Percentiles rank a stretch among this genome's conserved stretches.
phyloP scores from a whole-genome alignment of 1,140 invertebrate species.

The Drosophila prosaltans region DNA sequence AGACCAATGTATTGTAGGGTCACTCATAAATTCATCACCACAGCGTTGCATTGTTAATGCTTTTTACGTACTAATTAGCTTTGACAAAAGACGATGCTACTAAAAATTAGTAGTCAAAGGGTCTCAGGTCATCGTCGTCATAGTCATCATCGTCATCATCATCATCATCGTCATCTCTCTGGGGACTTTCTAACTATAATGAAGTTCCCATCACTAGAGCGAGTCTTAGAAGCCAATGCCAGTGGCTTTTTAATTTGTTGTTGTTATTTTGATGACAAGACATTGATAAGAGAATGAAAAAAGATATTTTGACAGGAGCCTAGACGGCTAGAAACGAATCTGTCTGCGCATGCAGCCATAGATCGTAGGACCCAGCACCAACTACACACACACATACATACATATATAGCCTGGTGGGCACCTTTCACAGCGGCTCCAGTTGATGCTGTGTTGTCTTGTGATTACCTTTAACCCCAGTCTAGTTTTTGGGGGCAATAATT shows the following conservation, averaged over 20 bases:
- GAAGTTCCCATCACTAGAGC: constrained; percentile 60
- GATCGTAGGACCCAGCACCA: constrained; percentile 57
- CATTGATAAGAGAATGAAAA: constrained; percentile 56
- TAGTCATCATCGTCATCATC: neutral
- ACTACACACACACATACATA: constrained; percentile 38
- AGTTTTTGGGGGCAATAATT: constrained; percentile 55
- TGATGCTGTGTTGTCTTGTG: constrained; percentile 58
- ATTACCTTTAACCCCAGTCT: constrained; percentile 71
- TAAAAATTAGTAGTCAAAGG: constrained; percentile 70
- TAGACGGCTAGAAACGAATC: constrained; percentile 37
- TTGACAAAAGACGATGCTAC: constrained; percentile 74
- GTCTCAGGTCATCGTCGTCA: constrained; percentile 11
- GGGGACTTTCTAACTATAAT: constrained; percentile 69
- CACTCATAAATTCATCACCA: constrained; percentile 74
- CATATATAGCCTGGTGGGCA: constrained; percentile 36
- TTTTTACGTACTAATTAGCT: constrained; percentile 77
- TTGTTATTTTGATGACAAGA: constrained; percentile 63
- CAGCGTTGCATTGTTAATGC: constrained; percentile 67
- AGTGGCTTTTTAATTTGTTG: constrained; percentile 64
- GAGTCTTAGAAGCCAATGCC: constrained; percentile 41
- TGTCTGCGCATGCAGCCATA: constrained; percentile 44
- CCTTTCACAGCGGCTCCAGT: constrained; percentile 66
- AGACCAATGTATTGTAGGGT: constrained; percentile 16
- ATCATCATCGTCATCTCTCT: neutral
- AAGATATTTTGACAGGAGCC: constrained; percentile 71